These are phyloP conservation scores for Coendou prehensilis DNA, from an alignment of 2,797 vertebrate genomes.

Conservation along the genomic window DNA sequence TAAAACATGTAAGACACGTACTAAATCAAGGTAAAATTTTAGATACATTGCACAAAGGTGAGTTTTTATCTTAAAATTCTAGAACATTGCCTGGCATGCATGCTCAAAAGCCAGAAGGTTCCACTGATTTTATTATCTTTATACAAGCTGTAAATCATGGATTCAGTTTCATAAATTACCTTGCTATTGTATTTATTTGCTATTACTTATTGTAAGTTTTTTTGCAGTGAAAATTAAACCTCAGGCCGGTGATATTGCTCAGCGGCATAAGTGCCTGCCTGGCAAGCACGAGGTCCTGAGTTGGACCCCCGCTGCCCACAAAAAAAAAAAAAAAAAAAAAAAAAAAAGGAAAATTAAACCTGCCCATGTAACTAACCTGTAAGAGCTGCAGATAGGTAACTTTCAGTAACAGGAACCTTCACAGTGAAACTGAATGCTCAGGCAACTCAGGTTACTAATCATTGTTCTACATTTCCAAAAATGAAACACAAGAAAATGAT, in stretches of 20 bases:
- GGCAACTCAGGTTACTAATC: background rate
- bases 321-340: too few species aligned
- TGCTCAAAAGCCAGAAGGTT: background rate
- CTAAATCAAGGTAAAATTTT: background rate
- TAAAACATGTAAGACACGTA: background rate
- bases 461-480: background rate
- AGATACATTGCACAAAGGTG: background rate
- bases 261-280: too few species aligned
- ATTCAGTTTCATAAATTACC: background rate
- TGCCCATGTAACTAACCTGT: background rate
- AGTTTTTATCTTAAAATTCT: constrained; percentile 16
- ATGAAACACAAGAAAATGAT: background rate
- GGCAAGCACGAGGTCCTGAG: too few species aligned
- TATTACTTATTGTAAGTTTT: background rate
- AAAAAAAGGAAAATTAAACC: background rate
- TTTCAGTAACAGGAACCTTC: background rate
- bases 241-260: background rate
- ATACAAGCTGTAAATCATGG: background rate
- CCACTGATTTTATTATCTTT: background rate
- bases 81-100: background rate
- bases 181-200: background rate
- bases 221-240: background rate
- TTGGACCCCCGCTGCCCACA: too few species aligned
- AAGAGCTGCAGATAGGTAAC: background rate
- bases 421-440: background rate